These are phyloP conservation scores for Therioaphis trifolii DNA, from an alignment of 2,888 invertebrate species.

Conservation along the genomic window DNA sequence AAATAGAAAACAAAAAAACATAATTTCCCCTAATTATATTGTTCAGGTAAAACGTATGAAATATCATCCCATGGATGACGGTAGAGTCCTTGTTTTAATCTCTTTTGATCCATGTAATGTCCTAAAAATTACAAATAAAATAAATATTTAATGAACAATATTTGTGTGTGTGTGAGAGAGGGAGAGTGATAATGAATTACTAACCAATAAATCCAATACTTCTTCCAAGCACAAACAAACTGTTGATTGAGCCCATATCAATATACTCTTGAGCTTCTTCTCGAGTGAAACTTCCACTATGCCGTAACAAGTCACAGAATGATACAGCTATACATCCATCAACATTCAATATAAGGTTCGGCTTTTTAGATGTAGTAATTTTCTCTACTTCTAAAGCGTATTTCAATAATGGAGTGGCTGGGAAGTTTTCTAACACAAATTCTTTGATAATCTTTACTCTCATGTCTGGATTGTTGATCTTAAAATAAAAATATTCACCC, in stretches of 20 bases:
- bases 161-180: too few species aligned
- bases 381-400: conserved; percentile 98
- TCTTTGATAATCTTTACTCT: conserved; percentile 96
- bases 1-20: conserved; percentile 44
- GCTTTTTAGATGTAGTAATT: conserved; percentile 98
- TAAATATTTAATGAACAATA: conserved; percentile 1
- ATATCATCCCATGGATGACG: conserved; percentile 99
- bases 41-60: conserved; percentile 85
- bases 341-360: conserved; percentile 99
- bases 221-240: conserved; percentile 96
- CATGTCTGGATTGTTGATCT: conserved; percentile 98
- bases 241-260: conserved; percentile 97
- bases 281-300: conserved; percentile 92
- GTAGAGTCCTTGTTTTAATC: conserved; percentile 98
- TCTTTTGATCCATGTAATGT: conserved; percentile 97
- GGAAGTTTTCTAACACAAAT: conserved; percentile 93
- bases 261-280: conserved; percentile 98
- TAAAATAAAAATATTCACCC: conserved; percentile 43
- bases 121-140: conserved; percentile 70
- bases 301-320: conserved; percentile 95
- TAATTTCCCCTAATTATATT: conserved; percentile 71
- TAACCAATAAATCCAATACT: conserved; percentile 96
- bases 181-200: conserved; percentile 64
- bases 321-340: conserved; percentile 98
- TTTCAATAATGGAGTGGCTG: conserved; percentile 90